Evolutionary conservation across 37 sponge, comb jelly and placozoan genomes (phyloP).

Genomic region (Beroe ovata): DNA sequence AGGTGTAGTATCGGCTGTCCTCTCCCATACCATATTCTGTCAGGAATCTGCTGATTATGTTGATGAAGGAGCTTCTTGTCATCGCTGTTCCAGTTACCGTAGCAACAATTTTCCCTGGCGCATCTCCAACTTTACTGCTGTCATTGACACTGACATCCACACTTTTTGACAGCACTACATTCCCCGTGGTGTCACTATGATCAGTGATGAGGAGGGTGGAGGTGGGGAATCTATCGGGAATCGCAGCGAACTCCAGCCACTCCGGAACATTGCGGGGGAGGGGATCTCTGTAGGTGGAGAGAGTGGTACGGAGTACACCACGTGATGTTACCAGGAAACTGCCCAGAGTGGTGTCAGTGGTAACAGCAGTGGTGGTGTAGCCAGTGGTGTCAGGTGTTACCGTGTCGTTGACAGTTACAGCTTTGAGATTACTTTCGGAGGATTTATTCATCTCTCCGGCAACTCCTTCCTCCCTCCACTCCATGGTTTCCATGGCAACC

Average conservation of each 20-base stretch:
- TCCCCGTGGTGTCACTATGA: background rate
- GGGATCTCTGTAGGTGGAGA: background rate
- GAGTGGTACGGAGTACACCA: slow-evolving; percentile 13
- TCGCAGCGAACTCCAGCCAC: slow-evolving; percentile 24
- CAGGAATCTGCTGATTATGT: background rate
- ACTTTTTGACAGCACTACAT: background rate
- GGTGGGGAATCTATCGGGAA: slow-evolving; percentile 36
- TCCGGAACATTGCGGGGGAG: background rate
- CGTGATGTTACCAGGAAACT: slow-evolving; percentile 1
- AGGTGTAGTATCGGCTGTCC: background rate
- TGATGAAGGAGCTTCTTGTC: background rate
- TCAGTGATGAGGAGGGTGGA: background rate
- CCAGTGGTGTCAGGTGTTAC: background rate
- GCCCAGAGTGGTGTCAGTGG: slow-evolving; percentile 7
- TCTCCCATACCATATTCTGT: background rate
- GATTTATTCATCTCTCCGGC: background rate
- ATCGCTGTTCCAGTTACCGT: background rate
- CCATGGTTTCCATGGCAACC: too few species aligned
- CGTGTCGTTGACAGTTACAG: background rate
- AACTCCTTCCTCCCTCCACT: too few species aligned
- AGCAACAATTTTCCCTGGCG: background rate
- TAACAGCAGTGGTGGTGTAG: background rate
- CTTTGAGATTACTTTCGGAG: background rate
- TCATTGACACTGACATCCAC: background rate
- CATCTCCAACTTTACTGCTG: background rate